Conservation (phyloP, 1,140 invertebrate species). For the Brachionus manjavacas region DNA sequence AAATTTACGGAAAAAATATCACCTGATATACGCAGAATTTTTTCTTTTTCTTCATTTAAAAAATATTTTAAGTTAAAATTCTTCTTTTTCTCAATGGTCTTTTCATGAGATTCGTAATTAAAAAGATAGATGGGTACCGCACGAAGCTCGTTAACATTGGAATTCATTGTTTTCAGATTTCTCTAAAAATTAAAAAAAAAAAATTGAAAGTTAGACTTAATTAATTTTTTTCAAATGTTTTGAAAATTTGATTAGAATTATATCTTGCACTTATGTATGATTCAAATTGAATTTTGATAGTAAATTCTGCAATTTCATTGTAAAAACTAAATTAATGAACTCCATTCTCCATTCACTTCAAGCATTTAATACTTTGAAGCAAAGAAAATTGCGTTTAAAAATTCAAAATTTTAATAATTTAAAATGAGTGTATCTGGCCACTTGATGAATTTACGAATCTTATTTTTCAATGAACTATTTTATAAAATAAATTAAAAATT, state of each 20-base stretch:
- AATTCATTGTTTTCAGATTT: neutral
- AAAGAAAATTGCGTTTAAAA: neutral
- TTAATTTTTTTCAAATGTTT: neutral
- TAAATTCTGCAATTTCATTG: no score
- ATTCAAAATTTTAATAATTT: neutral
- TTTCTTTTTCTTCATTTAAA: no score
- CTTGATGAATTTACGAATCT: no score
- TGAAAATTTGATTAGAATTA: neutral
- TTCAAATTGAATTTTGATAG: neutral
- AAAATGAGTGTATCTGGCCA: no score
- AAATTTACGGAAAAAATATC: no score
- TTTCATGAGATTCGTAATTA: neutral
- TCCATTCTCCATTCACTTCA: neutral
- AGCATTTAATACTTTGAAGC: neutral
- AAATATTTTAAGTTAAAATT: no score
- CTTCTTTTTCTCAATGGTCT: neutral
- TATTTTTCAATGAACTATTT: no score
- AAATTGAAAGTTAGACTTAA: no score
- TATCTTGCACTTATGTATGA: neutral
- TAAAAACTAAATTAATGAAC: no score
- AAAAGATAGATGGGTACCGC: neutral
- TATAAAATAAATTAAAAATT: no score
- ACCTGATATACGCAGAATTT: neutral
- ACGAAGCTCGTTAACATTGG: neutral
- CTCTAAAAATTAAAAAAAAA: neutral